Evolutionary conservation across 2,888 invertebrate species (phyloP), one percentile per base, ranked within the genome.

Genomic region (Cephalotes varians): DNA sequence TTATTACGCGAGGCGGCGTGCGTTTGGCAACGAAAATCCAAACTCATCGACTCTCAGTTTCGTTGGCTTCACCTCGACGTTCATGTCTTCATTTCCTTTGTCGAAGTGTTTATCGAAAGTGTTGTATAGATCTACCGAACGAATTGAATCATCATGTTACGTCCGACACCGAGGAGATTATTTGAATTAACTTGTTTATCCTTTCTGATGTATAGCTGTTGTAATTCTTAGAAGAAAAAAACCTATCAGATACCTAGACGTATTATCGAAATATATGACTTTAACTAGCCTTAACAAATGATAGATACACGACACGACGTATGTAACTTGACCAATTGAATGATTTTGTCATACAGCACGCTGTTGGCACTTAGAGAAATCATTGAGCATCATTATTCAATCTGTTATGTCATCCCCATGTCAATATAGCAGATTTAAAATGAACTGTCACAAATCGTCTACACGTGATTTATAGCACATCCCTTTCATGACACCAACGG

Each of bases 21-120:
- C 44, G 72, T 88, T 83, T 82, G 85, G 81, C 82, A 82, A 51
- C 51, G 56, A 21, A 72, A 83, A 82, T 51, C 80, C 60, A 86
- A 83, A 80, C 79, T 51, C 80, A 74, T 81, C 83, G 49, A 84
- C 84, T 89, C 85, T 83, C 65, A 49, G 51, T 89, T 83, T 84
- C 87, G 49, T 80, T 83, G 82, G 37, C 81, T 84, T 85, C 56
- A 56, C 54, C 54, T 44, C 21, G 51, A 37, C 76, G 74, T 21
- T 18, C 47, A 1, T 69, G 76, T 37, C 18, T 65, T 80, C 82
- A 62, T 44, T 62, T 60, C 83, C 21, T 82, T 84, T 79, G 56
- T 73, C 71, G 56, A 37, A 51, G 25, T 82, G n/a, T 82, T 84
- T 79, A 51, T 73, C 71, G 56, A 37, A 51, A 37, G 64, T 12